Conservation (phyloP, 2,113 vertebrate genomes). For the Saccopteryx leptura region DNA sequence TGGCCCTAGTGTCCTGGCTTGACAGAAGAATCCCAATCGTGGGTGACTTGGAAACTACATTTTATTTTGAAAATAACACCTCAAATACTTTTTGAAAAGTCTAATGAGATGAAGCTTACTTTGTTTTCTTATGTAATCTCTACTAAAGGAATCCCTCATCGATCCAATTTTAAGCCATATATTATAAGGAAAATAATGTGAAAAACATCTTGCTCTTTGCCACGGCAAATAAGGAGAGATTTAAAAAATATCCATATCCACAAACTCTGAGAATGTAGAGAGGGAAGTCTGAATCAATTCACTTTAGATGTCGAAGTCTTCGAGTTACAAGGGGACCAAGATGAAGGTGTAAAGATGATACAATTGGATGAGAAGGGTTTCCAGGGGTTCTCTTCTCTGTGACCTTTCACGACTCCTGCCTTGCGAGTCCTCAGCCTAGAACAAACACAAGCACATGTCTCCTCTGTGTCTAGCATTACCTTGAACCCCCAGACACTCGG, state of each 20-base stretch:
- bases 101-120: background rate
- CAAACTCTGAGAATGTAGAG: background rate
- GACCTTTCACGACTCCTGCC: accelerated
- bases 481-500: background rate
- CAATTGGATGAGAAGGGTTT: background rate
- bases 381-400: too few species aligned
- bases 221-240: background rate
- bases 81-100: background rate
- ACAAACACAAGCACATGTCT: background rate
- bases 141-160: background rate
- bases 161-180: background rate
- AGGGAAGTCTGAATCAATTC: background rate
- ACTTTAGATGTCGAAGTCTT: background rate
- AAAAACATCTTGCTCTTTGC: background rate
- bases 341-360: accelerated
- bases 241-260: background rate
- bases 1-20: too few species aligned
- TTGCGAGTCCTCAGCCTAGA: background rate
- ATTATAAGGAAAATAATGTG: background rate
- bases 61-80: background rate
- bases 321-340: background rate
- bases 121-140: background rate
- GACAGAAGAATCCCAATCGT: accelerated
- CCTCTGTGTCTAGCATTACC: background rate
- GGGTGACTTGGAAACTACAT: background rate